Evolutionary conservation across 2,888 invertebrate genomes (phyloP).

Genomic region (Allacma fusca): DNA sequence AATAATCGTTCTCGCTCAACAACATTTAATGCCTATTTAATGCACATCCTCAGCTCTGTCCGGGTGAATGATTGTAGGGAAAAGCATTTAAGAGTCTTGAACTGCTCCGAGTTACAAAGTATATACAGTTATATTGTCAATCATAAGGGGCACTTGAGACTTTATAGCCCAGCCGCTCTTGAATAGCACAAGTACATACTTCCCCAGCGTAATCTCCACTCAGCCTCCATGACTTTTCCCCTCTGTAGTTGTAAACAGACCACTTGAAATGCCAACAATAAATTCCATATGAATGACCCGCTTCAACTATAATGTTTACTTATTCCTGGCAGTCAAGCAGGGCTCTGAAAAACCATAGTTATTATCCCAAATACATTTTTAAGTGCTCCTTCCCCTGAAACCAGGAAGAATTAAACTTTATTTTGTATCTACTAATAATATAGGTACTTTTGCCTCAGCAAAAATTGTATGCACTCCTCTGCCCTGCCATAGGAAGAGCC

Average conservation of each 20-base stretch:
- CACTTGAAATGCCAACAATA: background rate
- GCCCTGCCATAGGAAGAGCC: too few relatives aligned
- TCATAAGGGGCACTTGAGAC: conserved; percentile 25
- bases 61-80: background rate
- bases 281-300: conserved; percentile 4
- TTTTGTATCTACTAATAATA: too few relatives aligned
- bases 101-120: background rate
- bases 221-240: background rate
- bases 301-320: background rate
- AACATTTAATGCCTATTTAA: background rate
- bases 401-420: background rate
- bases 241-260: background rate
- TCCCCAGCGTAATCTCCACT: background rate
- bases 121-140: conserved; percentile 26
- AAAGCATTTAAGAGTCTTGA: background rate
- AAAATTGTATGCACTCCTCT: too few relatives aligned
- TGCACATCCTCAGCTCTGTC: background rate
- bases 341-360: background rate
- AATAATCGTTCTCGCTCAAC: conserved; percentile 14
- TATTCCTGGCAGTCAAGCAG: background rate
- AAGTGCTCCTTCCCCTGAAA: background rate
- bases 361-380: background rate
- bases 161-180: conserved; percentile 7
- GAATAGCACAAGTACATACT: background rate
- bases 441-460: too few relatives aligned